Conservation (phyloP, 2,888 invertebrate species). For the Thecophora atra region DNA sequence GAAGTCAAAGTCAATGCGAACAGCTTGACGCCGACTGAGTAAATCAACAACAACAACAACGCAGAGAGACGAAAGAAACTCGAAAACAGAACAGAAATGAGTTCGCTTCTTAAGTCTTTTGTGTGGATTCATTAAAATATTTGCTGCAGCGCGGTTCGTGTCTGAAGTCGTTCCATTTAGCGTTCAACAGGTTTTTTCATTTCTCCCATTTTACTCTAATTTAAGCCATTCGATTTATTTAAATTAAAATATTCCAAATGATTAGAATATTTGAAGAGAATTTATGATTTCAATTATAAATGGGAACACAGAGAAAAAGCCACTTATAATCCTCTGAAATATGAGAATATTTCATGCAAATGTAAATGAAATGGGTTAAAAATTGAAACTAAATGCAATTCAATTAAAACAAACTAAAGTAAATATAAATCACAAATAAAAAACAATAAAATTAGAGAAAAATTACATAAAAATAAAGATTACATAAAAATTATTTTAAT, state of each 20-base stretch:
- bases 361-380: background rate
- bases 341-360: background rate
- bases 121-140: slow-evolving; percentile 1
- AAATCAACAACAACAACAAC: background rate
- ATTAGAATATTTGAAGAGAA: no score
- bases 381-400: background rate
- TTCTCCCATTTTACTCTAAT: background rate
- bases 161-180: slow-evolving; percentile 14
- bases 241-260: no score
- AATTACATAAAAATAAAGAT: no score
- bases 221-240: no score
- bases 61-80: background rate
- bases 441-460: no score
- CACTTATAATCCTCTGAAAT: background rate
- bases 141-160: slow-evolving; percentile 19
- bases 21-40: background rate
- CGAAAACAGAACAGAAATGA: background rate
- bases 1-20: slow-evolving; percentile 32
- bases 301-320: background rate
- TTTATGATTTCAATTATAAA: no score
- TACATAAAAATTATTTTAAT: no score
- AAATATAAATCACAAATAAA: no score
- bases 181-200: background rate
- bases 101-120: slow-evolving; percentile 34
- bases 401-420: background rate